Base-by-base conservation (phyloP, 2,888 invertebrate genomes). In the Molorchus minor region DNA sequence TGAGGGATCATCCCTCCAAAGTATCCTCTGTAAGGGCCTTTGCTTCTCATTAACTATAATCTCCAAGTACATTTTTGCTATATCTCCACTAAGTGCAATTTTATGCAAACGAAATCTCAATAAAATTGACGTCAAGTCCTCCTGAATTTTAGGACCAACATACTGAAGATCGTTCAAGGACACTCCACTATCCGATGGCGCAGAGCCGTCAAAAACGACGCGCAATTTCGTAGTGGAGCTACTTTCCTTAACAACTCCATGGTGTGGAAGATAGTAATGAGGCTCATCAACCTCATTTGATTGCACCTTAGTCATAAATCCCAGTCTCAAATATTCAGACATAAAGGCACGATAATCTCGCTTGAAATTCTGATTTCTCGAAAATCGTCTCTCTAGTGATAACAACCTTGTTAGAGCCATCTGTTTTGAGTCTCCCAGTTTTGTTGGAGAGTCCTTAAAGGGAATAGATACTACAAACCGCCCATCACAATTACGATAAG, bases 141-240 rank as follows among this genome's bases (percentile, higher is more conserved):
- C 53, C 29, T 61, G 61, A 10, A 61, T 19, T 33, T 36, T 54
- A 17, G 61, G 57, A 5, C 57, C 57, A 17, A 21, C 38, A 40
- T 33, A 44, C 12, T 60, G 56, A n/a, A 60, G 16, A 30, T 51
- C 45, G 16, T 56, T 60, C 3, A 56, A 21, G 5, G 52, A 53
- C 16, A 46, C 12, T 12, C 53, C 60, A 21, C 19, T 53, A 35
- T 54, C 53, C 15, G 46, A 33, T 10, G 44, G 33, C 2, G 21
- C 43, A 13, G 56, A 56, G 2, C 30, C 56, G 51, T 60, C 56
- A 40, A 52, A 60, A 17, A 56, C 56, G 4, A 52, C 56, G 3
- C 56, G 25, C 25, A 3, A 25, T 16, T 44, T 43, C 8, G 55
- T 59, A 1, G 59, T 59, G 2, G 21, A 13, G 16, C 59, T 59